Conservation (phyloP, 1,140 invertebrate species). For the Drosophila ambigua region DNA sequence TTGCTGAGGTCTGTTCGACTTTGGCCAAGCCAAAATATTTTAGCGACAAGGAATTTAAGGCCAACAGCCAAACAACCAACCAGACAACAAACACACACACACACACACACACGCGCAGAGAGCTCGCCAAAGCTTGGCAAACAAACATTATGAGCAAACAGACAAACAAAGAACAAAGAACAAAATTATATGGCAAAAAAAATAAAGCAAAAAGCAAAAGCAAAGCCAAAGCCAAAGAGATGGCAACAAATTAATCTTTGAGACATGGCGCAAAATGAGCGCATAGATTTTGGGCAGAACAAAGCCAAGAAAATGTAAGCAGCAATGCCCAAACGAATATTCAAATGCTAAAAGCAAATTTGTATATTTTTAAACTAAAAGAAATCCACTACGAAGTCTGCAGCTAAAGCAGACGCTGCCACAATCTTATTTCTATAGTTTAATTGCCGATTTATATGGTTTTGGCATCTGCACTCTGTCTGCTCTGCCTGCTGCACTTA, state of each 20-base stretch:
- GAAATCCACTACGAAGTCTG: no score
- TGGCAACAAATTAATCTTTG: slow-evolving; percentile 11
- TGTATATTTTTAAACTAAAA: no score
- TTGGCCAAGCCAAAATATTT: slow-evolving; percentile 56
- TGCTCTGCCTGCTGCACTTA: no score
- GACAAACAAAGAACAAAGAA: slow-evolving; percentile 51
- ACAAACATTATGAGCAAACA: slow-evolving; percentile 74
- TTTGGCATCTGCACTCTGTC: no score
- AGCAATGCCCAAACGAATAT: no score
- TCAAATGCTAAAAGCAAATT: no score
- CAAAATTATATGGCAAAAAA: slow-evolving; percentile 22
- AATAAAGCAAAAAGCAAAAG: neutral
- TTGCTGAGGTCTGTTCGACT: no score
- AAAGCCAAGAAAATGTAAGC: neutral
- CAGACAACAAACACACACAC: slow-evolving; percentile 21
- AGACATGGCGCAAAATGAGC: neutral
- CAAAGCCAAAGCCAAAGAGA: neutral
- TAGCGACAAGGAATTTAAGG: slow-evolving; percentile 77
- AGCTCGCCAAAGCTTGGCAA: slow-evolving; percentile 38
- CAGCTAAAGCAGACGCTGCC: no score
- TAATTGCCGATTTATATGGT: no score
- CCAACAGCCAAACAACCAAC: slow-evolving; percentile 38
- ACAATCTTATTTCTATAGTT: no score
- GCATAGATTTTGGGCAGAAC: neutral
- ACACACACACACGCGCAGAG: slow-evolving; percentile 21